Evolutionary conservation across 1,140 invertebrate genomes (phyloP), one percentile per base, ranked within the genome.

Genomic region (Episyrphus balteatus): DNA sequence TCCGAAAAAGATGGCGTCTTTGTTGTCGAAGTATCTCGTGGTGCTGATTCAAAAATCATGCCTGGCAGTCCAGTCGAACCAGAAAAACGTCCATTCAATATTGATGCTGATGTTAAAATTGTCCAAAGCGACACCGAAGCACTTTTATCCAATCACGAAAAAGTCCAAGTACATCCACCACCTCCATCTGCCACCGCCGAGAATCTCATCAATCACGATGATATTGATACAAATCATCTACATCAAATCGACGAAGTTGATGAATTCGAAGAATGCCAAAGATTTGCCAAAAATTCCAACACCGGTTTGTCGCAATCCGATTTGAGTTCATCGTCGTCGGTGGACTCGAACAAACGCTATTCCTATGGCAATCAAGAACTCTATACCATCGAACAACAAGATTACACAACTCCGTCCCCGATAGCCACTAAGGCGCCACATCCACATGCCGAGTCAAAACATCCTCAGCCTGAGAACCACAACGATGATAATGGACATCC

Each of bases 241-340:
- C 79, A 42, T 61, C 57, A 60, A 31, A 64, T 63, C 37, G 56
- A 61, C 36, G 61, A 63, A 48, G 51, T 64, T 33, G 48, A 53
- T 37, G 47, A 48, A 32, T 17, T 41, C 5, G 39, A 41, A 41
- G 70, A 66, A 32, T 8, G 41, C 18, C 59, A 55, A 32, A 55
- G 68, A 48, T 63, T 68, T 21, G 37, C 69, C 14, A 63, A 75
- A 0, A 68, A 73, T 47, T 75, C 74, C 6, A 82, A 79, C 47
- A 84, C 83, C 0, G 84, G 84, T 2, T 69, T 87, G 5, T 83
- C 83, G 10, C 83, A 86, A 55, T 86, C 83, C 2, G 83, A 84
- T 54, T 70, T 84, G 1, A 86, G 83, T 47, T 75, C 84, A 55
- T 81, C 79, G 5, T 83, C 81, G 7, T 75, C 77, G 26, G 76